phyloP scores from a whole-genome alignment of 2,797 vertebrate genomes.

The Adelosebastes latens region DNA sequence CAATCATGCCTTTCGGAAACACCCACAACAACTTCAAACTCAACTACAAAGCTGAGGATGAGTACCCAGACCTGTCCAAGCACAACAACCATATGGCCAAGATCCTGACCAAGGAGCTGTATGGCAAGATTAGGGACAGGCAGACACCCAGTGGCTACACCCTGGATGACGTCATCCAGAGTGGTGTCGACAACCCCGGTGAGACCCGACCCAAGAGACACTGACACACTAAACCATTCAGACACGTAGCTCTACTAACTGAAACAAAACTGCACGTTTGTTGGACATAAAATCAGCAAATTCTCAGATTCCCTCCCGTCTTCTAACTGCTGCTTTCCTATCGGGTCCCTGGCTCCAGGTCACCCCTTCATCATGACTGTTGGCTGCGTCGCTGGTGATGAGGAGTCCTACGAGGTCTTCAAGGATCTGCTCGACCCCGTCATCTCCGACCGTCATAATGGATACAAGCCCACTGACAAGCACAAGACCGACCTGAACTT shows the following conservation, averaged over 20 bases:
- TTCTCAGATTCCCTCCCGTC: neutral
- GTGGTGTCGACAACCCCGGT: slow-evolving; percentile 95
- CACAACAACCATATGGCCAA: slow-evolving; percentile 99
- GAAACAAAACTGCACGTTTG: neutral
- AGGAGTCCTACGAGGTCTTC: slow-evolving; percentile 91
- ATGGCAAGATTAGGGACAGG: slow-evolving; percentile 90
- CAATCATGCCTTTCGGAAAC: slow-evolving; percentile 94
- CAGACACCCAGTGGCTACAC: slow-evolving; percentile 94
- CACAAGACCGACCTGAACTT: slow-evolving; percentile 96
- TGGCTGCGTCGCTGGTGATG: slow-evolving; percentile 93
- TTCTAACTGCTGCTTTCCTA: neutral
- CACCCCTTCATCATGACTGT: slow-evolving; percentile 98
- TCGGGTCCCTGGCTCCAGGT: slow-evolving; percentile 66
- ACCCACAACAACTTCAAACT: slow-evolving; percentile 96
- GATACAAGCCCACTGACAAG: slow-evolving; percentile 93
- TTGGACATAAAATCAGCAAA: neutral
- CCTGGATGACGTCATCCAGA: slow-evolving; percentile 93
- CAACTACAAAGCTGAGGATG: slow-evolving; percentile 89
- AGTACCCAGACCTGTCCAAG: slow-evolving; percentile 89
- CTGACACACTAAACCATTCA: neutral
- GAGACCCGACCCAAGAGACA: slow-evolving; percentile 30
- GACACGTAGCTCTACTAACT: neutral
- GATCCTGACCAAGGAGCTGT: slow-evolving; percentile 86
- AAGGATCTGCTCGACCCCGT: slow-evolving; percentile 92
- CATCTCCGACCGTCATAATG: slow-evolving; percentile 91